phyloP scores from a whole-genome alignment of 2,888 invertebrate genomes.

The Mimas tiliae region DNA sequence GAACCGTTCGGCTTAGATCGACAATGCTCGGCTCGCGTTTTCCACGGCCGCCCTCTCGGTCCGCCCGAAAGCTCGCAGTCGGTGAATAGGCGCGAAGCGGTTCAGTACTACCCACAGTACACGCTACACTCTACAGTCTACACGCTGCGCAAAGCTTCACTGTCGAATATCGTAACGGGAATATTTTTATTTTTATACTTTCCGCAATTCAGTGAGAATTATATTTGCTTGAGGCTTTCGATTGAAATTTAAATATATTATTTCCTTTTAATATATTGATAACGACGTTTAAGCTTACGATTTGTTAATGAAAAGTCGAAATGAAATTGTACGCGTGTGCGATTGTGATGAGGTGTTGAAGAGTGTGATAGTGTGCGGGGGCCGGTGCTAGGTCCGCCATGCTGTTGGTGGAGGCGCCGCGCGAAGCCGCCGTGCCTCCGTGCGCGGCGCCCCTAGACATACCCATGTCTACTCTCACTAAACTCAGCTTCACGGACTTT shows the following conservation, averaged over 20 bases:
- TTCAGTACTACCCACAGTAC: slow-evolving; percentile 57
- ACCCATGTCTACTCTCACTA: slow-evolving; percentile 77
- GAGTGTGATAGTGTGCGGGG: slow-evolving; percentile 58
- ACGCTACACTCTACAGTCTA: slow-evolving; percentile 25
- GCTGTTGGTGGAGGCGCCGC: slow-evolving; percentile 90
- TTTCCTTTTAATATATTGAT: background rate
- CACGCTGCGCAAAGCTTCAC: slow-evolving; percentile 50
- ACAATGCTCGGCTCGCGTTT: slow-evolving; percentile 55
- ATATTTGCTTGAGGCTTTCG: slow-evolving; percentile 5
- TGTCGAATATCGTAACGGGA: slow-evolving; percentile 39
- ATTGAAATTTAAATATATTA: background rate
- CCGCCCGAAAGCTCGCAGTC: slow-evolving; percentile 83
- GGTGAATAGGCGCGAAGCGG: slow-evolving; percentile 67
- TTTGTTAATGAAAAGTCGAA: slow-evolving; percentile 21
- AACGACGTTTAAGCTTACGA: background rate
- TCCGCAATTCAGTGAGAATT: slow-evolving; percentile 3
- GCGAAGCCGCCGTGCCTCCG: slow-evolving; percentile 88
- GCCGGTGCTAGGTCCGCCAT: slow-evolving; percentile 85
- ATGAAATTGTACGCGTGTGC: slow-evolving; percentile 35
- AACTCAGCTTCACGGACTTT: slow-evolving; percentile 79
- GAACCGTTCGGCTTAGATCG: slow-evolving; percentile 52
- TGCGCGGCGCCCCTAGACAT: slow-evolving; percentile 74
- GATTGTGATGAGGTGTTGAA: slow-evolving; percentile 66
- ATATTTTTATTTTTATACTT: slow-evolving; percentile 9
- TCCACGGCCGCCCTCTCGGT: slow-evolving; percentile 78